Percentiles rank a stretch among this genome's conserved stretches.
Conservation (phyloP, 2,888 invertebrate genomes). For the Agrochola lychnidis region DNA sequence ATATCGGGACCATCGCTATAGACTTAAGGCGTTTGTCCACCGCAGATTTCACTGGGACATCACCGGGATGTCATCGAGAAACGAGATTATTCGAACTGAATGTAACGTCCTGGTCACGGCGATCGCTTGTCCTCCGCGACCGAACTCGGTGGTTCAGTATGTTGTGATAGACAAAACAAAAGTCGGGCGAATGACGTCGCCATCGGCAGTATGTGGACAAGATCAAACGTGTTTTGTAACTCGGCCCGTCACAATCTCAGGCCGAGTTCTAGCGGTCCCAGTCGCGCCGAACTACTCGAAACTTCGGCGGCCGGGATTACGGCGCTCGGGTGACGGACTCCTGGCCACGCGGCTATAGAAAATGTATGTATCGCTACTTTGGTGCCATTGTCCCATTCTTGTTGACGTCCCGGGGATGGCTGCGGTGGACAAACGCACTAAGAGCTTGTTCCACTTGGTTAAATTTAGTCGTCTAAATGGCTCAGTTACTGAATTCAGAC, state of each 20-base stretch:
- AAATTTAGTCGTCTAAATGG: neutral
- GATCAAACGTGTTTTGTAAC: neutral
- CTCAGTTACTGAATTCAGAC: neutral
- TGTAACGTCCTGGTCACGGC: neutral
- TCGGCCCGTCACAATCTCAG: neutral
- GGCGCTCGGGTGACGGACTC: no score
- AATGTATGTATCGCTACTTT: neutral
- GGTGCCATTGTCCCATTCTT: neutral
- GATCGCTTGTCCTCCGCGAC: neutral
- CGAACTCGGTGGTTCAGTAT: neutral
- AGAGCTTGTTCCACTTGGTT: no score
- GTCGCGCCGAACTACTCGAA: neutral
- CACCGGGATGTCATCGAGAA: neutral
- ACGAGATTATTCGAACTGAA: neutral
- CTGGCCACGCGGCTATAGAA: no score
- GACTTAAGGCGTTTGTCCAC: neutral
- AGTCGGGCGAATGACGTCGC: neutral
- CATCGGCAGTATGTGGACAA: neutral
- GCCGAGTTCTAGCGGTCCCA: neutral
- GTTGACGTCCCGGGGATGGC: neutral
- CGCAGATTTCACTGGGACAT: neutral
- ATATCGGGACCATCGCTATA: neutral
- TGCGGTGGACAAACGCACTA: neutral
- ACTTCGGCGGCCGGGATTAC: no score
- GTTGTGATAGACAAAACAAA: neutral